Conservation (phyloP, 2,888 invertebrate species). For the Spatulosminthurus flaviceps region DNA sequence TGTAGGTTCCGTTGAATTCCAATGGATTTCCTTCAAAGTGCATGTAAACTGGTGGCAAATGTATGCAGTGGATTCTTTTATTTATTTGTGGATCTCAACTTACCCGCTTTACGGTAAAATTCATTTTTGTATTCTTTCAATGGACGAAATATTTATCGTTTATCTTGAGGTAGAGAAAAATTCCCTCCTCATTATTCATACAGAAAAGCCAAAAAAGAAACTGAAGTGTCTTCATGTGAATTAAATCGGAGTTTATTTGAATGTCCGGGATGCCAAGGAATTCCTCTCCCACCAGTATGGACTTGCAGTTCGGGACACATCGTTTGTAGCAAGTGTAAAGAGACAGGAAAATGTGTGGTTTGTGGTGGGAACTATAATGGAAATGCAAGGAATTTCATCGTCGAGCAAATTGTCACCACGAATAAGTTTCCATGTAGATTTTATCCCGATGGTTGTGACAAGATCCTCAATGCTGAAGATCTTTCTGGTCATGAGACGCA, state of each 20-base stretch:
- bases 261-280: conserved; percentile 22
- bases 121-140: no score
- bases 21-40: not conserved
- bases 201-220: not conserved
- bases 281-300: conserved; percentile 15
- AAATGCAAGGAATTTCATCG: conserved; percentile 1
- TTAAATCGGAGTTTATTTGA: conserved; percentile 16
- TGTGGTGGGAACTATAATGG: conserved; percentile 16
- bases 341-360: not conserved
- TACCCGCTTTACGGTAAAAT: not conserved
- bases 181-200: not conserved
- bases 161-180: no score
- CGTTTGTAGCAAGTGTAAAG: not conserved
- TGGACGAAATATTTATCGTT: not conserved
- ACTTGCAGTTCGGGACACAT: conserved; percentile 33
- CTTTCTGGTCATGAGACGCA: not conserved
- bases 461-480: not conserved
- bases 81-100: not conserved
- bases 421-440: not conserved
- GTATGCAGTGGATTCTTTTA: not conserved
- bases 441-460: not conserved
- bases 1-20: no score
- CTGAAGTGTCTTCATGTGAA: not conserved
- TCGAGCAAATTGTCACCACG: not conserved
- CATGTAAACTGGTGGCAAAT: not conserved